A percentile compares a stretch with the other conserved stretches of the same genome.
These are phyloP conservation scores for Mesocricetus auratus DNA, from an alignment of 2,113 vertebrate genomes.

Conservation along the genomic window DNA sequence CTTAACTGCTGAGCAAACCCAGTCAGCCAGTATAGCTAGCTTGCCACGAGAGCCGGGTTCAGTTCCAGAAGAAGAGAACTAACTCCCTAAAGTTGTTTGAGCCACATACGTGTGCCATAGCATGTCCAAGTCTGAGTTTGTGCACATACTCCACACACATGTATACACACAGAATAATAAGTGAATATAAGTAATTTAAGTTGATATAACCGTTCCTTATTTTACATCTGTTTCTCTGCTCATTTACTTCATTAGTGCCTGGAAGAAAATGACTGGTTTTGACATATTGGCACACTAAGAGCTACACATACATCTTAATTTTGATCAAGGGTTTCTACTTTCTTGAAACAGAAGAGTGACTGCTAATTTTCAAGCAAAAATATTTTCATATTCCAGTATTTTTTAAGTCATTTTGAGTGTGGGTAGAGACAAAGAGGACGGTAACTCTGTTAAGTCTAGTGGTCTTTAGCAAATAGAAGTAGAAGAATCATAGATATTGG, in stretches of 20 bases:
- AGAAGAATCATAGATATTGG: neutral
- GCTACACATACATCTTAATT: neutral
- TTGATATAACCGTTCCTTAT: neutral
- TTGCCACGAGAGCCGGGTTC: neutral
- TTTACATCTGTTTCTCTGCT: neutral
- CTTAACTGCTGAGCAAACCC: neutral
- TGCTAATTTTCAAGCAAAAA: slow-evolving; percentile 8
- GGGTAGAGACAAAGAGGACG: neutral
- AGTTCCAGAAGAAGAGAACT: neutral
- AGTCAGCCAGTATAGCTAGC: neutral
- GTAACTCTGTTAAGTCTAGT: neutral
- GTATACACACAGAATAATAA: neutral
- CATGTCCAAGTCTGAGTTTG: no score
- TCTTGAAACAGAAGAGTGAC: neutral
- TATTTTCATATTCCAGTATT: slow-evolving; percentile 28
- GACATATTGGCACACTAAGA: neutral
- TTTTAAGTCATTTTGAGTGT: neutral
- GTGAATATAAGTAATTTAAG: neutral
- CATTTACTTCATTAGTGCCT: neutral
- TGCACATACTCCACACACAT: neutral
- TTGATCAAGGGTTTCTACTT: neutral
- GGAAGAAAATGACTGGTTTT: neutral
- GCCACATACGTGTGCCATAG: no score
- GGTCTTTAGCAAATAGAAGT: neutral
- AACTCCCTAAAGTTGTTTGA: neutral